Conservation (phyloP, 2,888 invertebrate genomes). For the Linnaemya tessellans region DNA sequence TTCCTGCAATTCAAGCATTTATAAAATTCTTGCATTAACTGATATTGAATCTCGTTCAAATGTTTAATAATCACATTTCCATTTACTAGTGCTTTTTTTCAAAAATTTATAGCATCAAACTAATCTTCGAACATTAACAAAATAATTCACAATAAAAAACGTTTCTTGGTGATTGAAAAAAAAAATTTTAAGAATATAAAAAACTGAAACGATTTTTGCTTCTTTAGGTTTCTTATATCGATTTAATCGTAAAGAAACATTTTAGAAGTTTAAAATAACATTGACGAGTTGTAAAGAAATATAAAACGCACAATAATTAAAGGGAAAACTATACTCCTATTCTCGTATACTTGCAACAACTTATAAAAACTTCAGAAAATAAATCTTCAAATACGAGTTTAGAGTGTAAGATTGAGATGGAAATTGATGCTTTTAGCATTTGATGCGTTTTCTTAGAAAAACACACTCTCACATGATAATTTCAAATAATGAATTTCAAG, state of each 20-base stretch:
- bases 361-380: background rate
- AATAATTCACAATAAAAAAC: conserved; percentile 54
- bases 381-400: conserved; percentile 20
- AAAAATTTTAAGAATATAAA: no score
- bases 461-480: conserved; percentile 3
- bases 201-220: background rate
- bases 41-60: no score
- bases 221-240: conserved; percentile 1
- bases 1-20: no score
- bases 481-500: conserved; percentile 32
- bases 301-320: background rate
- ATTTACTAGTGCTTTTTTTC: no score
- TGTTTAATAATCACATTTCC: no score
- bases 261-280: conserved; percentile 25
- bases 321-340: conserved; percentile 1
- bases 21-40: no score
- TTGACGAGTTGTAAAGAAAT: conserved; percentile 37
- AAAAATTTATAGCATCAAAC: no score
- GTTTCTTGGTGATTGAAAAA: conserved; percentile 8
- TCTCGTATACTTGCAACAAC: background rate
- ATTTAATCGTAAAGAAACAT: conserved; percentile 27
- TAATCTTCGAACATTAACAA: conserved; percentile 57
- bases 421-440: conserved; percentile 36
- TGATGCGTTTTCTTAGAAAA: conserved; percentile 59
- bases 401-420: conserved; percentile 11